Evolutionary conservation across 2,113 vertebrate species (phyloP).

Genomic region (Notechis scutatus): DNA sequence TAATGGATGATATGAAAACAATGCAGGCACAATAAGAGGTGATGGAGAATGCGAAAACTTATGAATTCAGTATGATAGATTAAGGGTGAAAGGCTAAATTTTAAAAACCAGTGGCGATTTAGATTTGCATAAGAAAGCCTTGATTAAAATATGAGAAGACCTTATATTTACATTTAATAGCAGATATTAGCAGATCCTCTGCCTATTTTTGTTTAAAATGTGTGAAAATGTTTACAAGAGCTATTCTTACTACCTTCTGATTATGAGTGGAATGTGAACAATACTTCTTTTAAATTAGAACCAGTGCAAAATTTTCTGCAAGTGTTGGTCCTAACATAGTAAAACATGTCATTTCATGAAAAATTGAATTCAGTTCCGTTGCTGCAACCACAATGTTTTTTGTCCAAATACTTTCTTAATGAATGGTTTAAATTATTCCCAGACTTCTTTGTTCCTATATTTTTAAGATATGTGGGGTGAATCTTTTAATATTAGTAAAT

Average conservation of each 20-base stretch:
- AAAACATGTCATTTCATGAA: not conserved
- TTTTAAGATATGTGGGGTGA: not conserved
- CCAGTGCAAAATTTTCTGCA: not conserved
- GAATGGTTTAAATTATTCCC: not conserved
- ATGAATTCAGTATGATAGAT: not conserved
- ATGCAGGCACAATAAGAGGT: not conserved
- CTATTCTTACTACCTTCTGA: not conserved
- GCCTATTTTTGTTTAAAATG: not conserved
- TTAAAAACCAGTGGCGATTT: not conserved
- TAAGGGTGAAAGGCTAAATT: not conserved
- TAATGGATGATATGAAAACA: not conserved
- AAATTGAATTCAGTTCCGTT: not conserved
- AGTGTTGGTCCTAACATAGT: not conserved
- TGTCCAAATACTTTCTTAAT: not conserved
- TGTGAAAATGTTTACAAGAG: not conserved
- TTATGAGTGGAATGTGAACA: not conserved
- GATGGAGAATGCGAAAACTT: not conserved
- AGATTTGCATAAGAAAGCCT: not conserved
- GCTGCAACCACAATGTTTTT: not conserved
- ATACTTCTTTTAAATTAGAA: not conserved
- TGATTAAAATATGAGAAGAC: not conserved
- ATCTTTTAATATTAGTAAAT: not conserved
- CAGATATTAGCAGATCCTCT: not conserved
- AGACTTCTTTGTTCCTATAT: not conserved
- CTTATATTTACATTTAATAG: not conserved